phyloP scores from a whole-genome alignment of 30 jellyfish, hydroid and myxozoan genomes.

The Nemopilema nomurai region DNA sequence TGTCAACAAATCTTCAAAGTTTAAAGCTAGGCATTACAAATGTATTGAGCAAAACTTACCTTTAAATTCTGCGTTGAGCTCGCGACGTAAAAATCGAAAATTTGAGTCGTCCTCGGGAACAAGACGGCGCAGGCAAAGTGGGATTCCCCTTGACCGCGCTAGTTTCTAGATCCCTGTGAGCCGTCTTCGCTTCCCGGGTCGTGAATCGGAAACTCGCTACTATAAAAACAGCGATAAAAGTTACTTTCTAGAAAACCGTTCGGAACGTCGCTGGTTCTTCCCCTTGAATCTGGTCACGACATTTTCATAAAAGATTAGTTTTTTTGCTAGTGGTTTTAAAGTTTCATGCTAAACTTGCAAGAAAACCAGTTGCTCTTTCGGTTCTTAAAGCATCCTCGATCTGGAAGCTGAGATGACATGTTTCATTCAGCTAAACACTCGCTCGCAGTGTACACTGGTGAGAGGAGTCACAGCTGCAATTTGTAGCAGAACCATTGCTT shows the following conservation, averaged over 20 bases:
- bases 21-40: not conserved
- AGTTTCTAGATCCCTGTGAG: not conserved
- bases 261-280: too few species aligned
- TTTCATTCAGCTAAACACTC: not conserved
- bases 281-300: not conserved
- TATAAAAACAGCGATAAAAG: too few species aligned
- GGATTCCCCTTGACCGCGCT: not conserved
- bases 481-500: not conserved
- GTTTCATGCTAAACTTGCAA: not conserved
- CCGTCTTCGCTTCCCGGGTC: not conserved
- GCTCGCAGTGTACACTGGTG: not conserved
- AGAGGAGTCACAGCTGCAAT: not conserved
- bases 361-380: not conserved
- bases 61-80: not conserved
- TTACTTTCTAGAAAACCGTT: too few species aligned
- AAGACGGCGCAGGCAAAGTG: not conserved
- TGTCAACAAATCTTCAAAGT: not conserved
- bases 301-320: not conserved
- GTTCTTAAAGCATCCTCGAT: not conserved
- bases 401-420: not conserved
- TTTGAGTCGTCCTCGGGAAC: not conserved
- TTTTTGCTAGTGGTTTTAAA: not conserved
- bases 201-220: not conserved
- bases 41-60: not conserved
- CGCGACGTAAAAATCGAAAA: not conserved